phyloP scores from a whole-genome alignment of 1,140 invertebrate species.

The Panulirus ornatus region DNA sequence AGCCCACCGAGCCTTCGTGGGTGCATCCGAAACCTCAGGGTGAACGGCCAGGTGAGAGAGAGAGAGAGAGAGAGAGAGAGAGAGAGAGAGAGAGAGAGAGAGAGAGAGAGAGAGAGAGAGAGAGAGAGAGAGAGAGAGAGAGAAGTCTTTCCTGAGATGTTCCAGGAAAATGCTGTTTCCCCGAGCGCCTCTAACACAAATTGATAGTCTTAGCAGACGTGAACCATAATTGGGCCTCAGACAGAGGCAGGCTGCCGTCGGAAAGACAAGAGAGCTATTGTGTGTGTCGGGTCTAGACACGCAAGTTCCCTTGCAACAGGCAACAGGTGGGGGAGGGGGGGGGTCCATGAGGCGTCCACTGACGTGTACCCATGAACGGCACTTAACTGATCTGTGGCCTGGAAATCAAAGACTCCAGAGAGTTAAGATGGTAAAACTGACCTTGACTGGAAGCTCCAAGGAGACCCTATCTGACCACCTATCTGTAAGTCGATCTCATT shows the following conservation, averaged over 20 bases:
- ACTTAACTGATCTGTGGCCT: too few relatives aligned
- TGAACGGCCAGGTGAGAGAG: constrained; percentile 55
- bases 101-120: constrained; percentile 36
- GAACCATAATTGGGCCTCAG: not conserved
- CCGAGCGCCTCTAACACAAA: not conserved
- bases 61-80: constrained; percentile 31
- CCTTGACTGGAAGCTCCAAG: not conserved
- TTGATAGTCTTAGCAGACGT: not conserved
- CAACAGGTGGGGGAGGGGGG: too few relatives aligned
- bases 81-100: constrained; percentile 30
- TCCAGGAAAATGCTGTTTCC: not conserved
- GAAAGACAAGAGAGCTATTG: not conserved
- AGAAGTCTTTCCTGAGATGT: not conserved
- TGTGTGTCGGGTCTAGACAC: not conserved
- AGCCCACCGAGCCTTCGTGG: constrained; percentile 22
- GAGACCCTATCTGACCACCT: not conserved
- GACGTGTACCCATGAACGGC: too few relatives aligned
- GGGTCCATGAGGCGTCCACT: too few relatives aligned
- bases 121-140: constrained; percentile 34
- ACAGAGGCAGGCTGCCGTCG: not conserved
- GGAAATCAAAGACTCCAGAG: too few relatives aligned
- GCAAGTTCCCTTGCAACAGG: not conserved
- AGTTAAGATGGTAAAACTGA: too few relatives aligned
- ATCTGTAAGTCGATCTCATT: not conserved
- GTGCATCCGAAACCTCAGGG: constrained; percentile 58